Evolutionary conservation across 2,888 invertebrate species (phyloP).

Genomic region (Tolmerus cingulatus): DNA sequence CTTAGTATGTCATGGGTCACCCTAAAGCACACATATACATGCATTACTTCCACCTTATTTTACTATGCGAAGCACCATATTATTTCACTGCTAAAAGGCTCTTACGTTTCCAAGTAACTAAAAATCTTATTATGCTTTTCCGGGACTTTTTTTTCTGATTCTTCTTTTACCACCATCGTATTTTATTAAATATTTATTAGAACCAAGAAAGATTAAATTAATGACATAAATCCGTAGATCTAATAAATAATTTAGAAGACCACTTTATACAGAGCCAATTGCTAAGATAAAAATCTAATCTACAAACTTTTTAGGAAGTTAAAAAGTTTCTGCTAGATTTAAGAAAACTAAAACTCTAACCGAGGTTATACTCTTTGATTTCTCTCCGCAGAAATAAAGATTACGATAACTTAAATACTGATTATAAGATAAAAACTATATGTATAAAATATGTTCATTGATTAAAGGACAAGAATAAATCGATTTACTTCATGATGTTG

Average conservation of each 20-base stretch:
- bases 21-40: too few species aligned
- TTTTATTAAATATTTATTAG: background rate
- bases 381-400: constrained; percentile 24
- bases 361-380: constrained; percentile 11
- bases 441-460: background rate
- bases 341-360: background rate
- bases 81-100: too few species aligned
- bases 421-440: background rate
- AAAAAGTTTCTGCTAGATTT: constrained; percentile 28
- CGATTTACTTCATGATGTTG: background rate
- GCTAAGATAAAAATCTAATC: background rate
- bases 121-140: too few species aligned
- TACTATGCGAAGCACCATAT: too few species aligned
- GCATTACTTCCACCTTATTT: too few species aligned
- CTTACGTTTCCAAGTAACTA: too few species aligned
- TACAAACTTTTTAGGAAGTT: constrained; percentile 13
- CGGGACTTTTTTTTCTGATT: too few species aligned
- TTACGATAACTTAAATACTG: background rate
- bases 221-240: too few species aligned
- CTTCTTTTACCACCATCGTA: background rate
- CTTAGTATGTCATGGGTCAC: too few species aligned
- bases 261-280: too few species aligned
- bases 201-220: background rate
- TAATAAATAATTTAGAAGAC: too few species aligned
- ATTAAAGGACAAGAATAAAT: background rate